Conservation (phyloP, 2,888 invertebrate species). For the Odiellus spinosus region DNA sequence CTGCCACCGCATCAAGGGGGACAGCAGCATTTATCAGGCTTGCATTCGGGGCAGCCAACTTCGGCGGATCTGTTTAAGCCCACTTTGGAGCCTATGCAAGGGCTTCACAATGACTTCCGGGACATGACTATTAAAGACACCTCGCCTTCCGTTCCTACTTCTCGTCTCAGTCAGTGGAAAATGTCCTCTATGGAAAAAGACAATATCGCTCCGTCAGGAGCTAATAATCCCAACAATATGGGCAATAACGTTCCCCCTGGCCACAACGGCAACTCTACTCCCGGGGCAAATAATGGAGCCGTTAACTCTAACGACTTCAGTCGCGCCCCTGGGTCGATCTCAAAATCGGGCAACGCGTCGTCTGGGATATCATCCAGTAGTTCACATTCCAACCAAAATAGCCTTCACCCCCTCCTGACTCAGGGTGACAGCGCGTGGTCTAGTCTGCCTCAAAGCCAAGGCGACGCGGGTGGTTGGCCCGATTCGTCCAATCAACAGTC, state of each 20-base stretch:
- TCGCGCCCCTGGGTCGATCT: conserved; percentile 54
- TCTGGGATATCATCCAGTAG: conserved; percentile 1
- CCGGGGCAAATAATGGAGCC: neutral
- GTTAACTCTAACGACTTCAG: conserved; percentile 50
- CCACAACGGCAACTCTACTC: neutral
- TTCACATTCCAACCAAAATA: conserved; percentile 3
- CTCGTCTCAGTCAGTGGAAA: conserved; percentile 45
- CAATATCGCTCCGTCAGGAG: conserved; percentile 32
- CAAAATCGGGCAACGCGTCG: conserved; percentile 3
- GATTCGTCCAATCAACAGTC: conserved; percentile 2
- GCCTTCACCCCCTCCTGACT: conserved; percentile 4
- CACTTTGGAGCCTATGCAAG: conserved; percentile 8
- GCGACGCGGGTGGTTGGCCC: conserved; percentile 9
- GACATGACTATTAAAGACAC: conserved; percentile 52
- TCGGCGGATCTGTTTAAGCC: conserved; percentile 13
- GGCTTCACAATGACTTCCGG: conserved; percentile 57
- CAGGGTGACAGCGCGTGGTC: conserved; percentile 10
- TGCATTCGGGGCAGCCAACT: neutral
- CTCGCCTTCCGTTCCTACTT: conserved; percentile 8
- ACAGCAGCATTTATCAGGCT: neutral
- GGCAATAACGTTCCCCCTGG: too few species aligned
- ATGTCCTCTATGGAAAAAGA: conserved; percentile 40
- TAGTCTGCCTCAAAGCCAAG: conserved; percentile 3
- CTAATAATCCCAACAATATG: neutral
- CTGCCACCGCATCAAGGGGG: too few species aligned